Base-by-base conservation (phyloP, 2,888 invertebrate species). In the Acronicta aceris region DNA sequence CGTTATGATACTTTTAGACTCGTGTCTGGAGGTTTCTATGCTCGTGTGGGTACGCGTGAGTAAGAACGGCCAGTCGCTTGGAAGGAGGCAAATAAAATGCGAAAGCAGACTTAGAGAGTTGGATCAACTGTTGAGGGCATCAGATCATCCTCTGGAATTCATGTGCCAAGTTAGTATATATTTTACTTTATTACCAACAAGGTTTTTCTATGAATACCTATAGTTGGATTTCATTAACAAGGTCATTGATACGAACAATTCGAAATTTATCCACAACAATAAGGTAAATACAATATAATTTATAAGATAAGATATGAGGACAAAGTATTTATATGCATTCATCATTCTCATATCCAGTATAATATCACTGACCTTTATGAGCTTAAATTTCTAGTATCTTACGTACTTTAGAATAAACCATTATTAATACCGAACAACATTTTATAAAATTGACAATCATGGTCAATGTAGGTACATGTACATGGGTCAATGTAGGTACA, bases 31-130 rank as follows among this genome's bases (percentile, higher is more conserved):
- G 85, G 97, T 97, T 0, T 98, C 97, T 2, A 97, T 97, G 91
- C 95, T 98, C 81, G 97, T 98, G 13, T 97, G 97, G 86, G 96
- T 98, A 33, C 95, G 97, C 46, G 97, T 98, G 42, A 97, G 97
- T 83, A 97, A 97, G 85, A 98, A 98, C 82, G 97, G 97, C 4
- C 96, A 96, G 81, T 95, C 97, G 6, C 94, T 98, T 21, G 98
- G 98, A 0, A 95, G 97, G 45, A 93, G 97, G n/a, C 97, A 97
- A 79, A 96, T 98, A 75, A 98, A 98, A 88, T 98, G 98, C 89
- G 98, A 98, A 90, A 98, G 98, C 81, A 95, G 97, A 57, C 94
- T 98, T 54, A 94, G 97, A 36, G 98, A 98, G 84, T 91, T 98
- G 56, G 98, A 98, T 85, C 97, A 98, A 81, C 94, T 98, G 78